These are phyloP conservation scores for Montipora foliosa DNA, from an alignment of 64 coral and sea anemone species.

Conservation along the genomic window DNA sequence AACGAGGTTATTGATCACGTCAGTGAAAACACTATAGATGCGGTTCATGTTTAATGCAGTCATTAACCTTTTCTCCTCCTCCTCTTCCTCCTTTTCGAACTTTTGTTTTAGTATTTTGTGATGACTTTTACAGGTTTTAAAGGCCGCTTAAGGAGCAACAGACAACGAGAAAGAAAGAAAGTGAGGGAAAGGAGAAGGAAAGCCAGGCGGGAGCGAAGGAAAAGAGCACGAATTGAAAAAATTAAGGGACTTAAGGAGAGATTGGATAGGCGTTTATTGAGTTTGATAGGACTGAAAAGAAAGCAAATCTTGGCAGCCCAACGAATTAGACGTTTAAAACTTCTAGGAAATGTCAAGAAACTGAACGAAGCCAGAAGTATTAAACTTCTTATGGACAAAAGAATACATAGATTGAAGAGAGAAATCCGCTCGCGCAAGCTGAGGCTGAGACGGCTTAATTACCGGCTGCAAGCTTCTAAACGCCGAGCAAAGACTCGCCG, in stretches of 20 bases:
- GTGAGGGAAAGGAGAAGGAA: background rate
- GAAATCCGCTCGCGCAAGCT: conserved; percentile 3
- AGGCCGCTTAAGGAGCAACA: background rate
- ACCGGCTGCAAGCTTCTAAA: conserved; percentile 11
- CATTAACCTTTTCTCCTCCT: background rate
- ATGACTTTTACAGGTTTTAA: background rate
- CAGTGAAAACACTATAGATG: no score
- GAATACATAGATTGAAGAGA: background rate
- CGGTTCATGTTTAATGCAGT: no score
- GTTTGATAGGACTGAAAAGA: background rate
- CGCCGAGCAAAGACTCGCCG: background rate
- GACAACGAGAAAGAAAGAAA: background rate
- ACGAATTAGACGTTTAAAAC: background rate
- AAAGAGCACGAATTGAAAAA: background rate
- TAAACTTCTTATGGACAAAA: background rate
- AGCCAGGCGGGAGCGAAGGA: background rate
- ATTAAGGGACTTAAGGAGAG: background rate
- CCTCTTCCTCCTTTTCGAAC: background rate
- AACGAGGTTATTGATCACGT: no score
- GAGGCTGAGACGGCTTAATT: background rate
- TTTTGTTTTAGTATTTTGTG: background rate
- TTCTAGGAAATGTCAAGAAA: background rate
- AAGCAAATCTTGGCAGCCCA: background rate
- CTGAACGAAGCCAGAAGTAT: background rate
- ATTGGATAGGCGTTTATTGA: conserved; percentile 20